Base-by-base conservation (phyloP, 1,140 invertebrate genomes). In the Drosophila nebulosa region DNA sequence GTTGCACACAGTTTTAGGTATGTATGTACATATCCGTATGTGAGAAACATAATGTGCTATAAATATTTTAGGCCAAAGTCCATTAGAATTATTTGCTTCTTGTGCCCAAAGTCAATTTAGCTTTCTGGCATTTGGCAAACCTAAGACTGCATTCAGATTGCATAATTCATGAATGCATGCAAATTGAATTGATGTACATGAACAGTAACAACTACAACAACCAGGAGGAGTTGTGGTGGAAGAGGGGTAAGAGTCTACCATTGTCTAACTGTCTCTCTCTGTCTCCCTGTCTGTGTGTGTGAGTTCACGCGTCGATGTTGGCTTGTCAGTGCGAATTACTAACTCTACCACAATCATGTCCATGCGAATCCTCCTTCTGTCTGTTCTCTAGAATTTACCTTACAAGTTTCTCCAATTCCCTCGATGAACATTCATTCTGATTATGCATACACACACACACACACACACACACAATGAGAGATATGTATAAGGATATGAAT, bases 131-230 rank as follows among this genome's bases (percentile, higher is more conserved):
- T 46, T 46, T n/a, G 4, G 39, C 4, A 32, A 61, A 22, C 16
- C 53, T 39, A 26, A 59, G 27, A 24, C 57, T 74, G 72, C 66
- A 70, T 55, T 56, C 39, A 58, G 56, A 56, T 24, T 88, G 75
- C 69, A 89, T 89, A 85, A 89, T 89, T 89, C 75, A 90, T 90
- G 81, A 81, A 69, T 89, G 78, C 78, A 89, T 89, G 86, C 81
- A 90, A 89, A 89, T 85, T 89, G 86, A 90, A 90, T 89, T 79
- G 85, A 74, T 69, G 67, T 69, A 35, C n/a, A 22, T 61, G 64
- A 22, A 16, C 52, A 61, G 50, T 46, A 32, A 3, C 7, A 10
- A 21, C 39, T 21, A 46, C 16, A 46, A 61, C 57, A 55, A 61
- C 60, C 57, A 63, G 61, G 26, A 36, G 26, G 32, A n/a, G 10